These are phyloP conservation scores for Catharus ustulatus DNA, from an alignment of 2,797 vertebrate species.

Conservation along the genomic window DNA sequence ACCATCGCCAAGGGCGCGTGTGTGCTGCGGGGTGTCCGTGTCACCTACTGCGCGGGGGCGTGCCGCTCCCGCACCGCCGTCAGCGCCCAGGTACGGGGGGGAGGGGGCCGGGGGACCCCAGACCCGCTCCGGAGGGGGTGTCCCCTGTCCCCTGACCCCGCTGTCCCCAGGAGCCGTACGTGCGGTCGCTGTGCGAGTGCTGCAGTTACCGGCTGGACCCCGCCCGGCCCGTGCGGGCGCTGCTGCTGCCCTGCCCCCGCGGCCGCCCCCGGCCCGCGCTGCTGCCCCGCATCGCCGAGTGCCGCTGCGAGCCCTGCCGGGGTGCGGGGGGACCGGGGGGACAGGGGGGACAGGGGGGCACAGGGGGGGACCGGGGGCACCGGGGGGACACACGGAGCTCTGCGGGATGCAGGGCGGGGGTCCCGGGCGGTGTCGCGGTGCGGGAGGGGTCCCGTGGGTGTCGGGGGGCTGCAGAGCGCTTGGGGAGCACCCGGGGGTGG, in stretches of 20 bases:
- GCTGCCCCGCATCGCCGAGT: neutral
- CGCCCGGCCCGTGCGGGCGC: neutral
- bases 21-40: neutral
- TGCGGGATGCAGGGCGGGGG: too few species aligned
- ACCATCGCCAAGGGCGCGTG: neutral
- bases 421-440: too few species aligned
- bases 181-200: neutral
- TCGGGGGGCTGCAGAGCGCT: too few species aligned
- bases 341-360: too few species aligned
- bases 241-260: neutral
- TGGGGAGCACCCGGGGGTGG: neutral
- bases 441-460: too few species aligned
- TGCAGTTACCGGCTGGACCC: neutral
- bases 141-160: too few species aligned
- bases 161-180: neutral
- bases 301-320: neutral
- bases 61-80: neutral
- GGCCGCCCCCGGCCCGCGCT: neutral
- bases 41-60: neutral
- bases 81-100: neutral
- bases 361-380: too few species aligned
- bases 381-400: too few species aligned
- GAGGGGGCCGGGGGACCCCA: neutral
- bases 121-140: too few species aligned
- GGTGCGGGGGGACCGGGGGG: neutral